Conservation (phyloP, 1,140 invertebrate genomes). For the Nomia melanderi region DNA sequence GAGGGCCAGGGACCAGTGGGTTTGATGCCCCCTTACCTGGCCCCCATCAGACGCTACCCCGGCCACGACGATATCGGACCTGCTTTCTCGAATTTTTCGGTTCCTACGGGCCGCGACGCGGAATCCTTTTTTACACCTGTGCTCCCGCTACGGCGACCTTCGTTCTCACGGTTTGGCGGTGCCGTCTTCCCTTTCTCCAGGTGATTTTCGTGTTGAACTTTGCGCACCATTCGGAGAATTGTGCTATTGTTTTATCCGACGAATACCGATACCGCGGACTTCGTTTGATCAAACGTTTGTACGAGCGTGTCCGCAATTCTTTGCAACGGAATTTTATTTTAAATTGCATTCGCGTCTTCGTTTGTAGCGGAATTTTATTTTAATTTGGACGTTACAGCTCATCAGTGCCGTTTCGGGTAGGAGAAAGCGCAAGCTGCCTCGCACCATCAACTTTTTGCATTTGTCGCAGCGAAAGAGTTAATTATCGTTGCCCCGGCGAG, state of each 20-base stretch:
- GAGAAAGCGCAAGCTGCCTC: background rate
- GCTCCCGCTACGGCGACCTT: background rate
- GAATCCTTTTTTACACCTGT: constrained; percentile 36
- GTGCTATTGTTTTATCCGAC: no score
- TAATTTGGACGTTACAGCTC: no score
- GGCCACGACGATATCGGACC: background rate
- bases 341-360: no score
- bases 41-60: constrained; percentile 13
- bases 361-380: no score
- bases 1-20: constrained; percentile 54
- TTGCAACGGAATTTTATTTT: no score
- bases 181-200: background rate
- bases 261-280: no score
- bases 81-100: constrained; percentile 35
- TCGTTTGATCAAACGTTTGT: no score
- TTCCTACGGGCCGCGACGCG: background rate
- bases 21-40: constrained; percentile 65
- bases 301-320: no score
- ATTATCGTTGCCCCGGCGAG: background rate
- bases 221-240: no score
- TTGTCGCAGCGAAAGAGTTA: constrained; percentile 4
- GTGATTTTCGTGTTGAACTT: no score
- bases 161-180: constrained; percentile 15
- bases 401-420: no score
- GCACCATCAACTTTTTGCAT: constrained; percentile 1